Evolutionary conservation across 2,888 invertebrate genomes (phyloP).

Genomic region (Junonia oenone): DNA sequence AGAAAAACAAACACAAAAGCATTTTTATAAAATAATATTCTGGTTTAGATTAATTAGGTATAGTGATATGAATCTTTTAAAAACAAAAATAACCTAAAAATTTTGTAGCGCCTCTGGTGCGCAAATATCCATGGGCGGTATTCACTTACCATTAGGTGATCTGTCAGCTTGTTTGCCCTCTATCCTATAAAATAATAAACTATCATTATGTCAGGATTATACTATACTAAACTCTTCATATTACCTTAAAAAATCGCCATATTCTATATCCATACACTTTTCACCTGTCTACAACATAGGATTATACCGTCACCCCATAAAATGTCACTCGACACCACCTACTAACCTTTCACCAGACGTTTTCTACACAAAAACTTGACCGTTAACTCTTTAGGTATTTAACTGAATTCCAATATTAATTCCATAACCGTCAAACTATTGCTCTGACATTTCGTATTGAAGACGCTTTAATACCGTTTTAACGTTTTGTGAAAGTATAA

Average conservation of each 20-base stretch:
- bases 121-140: too few relatives aligned
- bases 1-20: too few relatives aligned
- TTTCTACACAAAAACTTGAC: conserved; percentile 15
- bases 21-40: too few relatives aligned
- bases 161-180: too few relatives aligned
- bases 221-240: not conserved
- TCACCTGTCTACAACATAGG: conserved; percentile 28
- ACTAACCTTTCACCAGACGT: conserved; percentile 33
- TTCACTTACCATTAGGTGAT: too few relatives aligned
- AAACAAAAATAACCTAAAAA: too few relatives aligned
- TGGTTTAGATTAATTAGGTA: too few relatives aligned
- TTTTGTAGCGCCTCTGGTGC: too few relatives aligned
- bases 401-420: not conserved
- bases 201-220: too few relatives aligned
- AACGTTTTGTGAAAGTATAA: not conserved
- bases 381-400: conserved; percentile 1
- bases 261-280: not conserved
- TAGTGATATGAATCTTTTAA: too few relatives aligned
- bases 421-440: not conserved
- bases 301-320: conserved; percentile 41
- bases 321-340: conserved; percentile 42
- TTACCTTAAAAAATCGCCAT: not conserved
- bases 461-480: not conserved
- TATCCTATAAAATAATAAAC: too few relatives aligned
- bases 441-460: not conserved